Conservation (phyloP, 2,113 vertebrate species). For the Hippocampus mohnikei region DNA sequence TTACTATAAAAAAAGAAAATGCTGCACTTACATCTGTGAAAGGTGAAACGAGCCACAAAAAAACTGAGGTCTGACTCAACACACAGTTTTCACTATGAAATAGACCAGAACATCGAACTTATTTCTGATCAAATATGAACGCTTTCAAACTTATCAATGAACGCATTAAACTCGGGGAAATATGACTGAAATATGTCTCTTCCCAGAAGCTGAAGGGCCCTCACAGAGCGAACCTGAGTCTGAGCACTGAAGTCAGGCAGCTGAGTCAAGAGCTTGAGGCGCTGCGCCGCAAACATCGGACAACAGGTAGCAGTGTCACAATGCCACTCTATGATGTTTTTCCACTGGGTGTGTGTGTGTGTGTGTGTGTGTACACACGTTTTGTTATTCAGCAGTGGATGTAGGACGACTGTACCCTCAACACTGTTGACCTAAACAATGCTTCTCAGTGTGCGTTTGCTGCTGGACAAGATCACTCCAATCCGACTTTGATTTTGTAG, state of each 20-base stretch:
- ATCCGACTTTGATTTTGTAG: neutral
- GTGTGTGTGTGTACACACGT: neutral
- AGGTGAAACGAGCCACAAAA: no score
- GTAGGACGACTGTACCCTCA: neutral
- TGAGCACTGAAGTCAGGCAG: slow-evolving; percentile 17
- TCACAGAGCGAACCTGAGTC: slow-evolving; percentile 32
- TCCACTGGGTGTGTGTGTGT: neutral
- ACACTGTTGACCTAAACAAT: neutral
- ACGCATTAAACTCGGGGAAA: no score
- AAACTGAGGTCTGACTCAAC: no score
- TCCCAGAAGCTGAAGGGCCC: slow-evolving; percentile 15
- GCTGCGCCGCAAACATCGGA: slow-evolving; percentile 27
- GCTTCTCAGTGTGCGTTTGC: neutral
- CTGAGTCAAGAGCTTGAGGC: slow-evolving; percentile 42
- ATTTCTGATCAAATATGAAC: no score
- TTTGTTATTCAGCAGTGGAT: neutral
- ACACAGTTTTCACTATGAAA: no score
- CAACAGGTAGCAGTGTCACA: slow-evolving; percentile 47
- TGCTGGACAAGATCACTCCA: neutral
- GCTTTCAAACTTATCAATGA: no score
- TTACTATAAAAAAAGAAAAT: no score
- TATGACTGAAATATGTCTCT: no score
- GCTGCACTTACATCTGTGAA: no score
- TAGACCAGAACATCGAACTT: no score
- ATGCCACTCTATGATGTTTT: neutral